Evolutionary conservation across 2,888 invertebrate species (phyloP), one percentile per base, ranked within the genome.

Genomic region (Heliconius aoede): DNA sequence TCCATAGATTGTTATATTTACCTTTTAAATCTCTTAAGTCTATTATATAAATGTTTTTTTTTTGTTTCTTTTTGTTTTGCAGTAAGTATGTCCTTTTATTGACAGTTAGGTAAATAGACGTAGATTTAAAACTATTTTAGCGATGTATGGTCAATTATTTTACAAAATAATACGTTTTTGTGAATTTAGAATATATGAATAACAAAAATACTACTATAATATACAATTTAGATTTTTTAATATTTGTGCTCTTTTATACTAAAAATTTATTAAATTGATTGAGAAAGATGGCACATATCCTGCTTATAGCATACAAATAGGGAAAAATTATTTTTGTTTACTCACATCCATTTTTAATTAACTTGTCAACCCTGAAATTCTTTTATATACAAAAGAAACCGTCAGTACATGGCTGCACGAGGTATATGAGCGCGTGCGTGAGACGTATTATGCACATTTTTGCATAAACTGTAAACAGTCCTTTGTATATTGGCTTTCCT

Each of bases 401-500:
- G 78, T 80, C 76, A 72, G 55, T 79, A 64, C 74, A 79, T 79
- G 76, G 72, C 78, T 58, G 30, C 60, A n/a, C 32, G 55, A 69
- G 67, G 67, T 75, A 68, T 46, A 77, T 78, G 73, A 46, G 64
- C 71, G 64, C 74, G 76, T 80, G 78, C 78, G 76, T 77, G 75
- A 73, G 71, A 76, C 72, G 76, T 74, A 73, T 76, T 78, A 73
- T 80, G 67, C 76, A 76, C 77, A 75, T 76, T 79, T 74, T 80
- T 85, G 82, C 84, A 80, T 80, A 81, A 80, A 73, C 75, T 78
- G 80, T 79, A 80, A 79, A 77, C 78, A 80, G 79, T 80, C 77
- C 76, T 72, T 72, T 72, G 74, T 76, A 65, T 72, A 78, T 74
- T 65, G 68, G 67, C 73, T 55, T 46, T 73, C 61, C 67, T 71